phyloP scores from a whole-genome alignment of 2,113 vertebrate genomes.

The Sigmodon hispidus region DNA sequence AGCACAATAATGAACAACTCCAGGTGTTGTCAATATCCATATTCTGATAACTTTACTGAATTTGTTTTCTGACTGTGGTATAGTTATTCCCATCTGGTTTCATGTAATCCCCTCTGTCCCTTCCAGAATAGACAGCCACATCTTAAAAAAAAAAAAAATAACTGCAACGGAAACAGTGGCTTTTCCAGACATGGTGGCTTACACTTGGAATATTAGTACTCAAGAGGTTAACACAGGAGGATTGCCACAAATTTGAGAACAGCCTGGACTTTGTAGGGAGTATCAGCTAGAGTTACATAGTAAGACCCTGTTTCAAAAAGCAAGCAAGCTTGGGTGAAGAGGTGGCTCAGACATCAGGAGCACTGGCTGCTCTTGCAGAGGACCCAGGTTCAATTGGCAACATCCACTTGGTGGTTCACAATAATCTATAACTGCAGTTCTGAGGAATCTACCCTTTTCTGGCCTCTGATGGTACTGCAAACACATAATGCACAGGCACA shows the following conservation, averaged over 20 bases:
- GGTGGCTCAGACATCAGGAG: not conserved
- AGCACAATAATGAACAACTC: not conserved
- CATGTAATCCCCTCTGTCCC: not conserved
- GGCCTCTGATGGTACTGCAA: not conserved
- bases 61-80: constrained; percentile 29
- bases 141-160: not conserved
- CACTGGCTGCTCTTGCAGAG: not conserved
- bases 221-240: not conserved
- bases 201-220: not conserved
- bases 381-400: not conserved
- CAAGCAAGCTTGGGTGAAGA: not conserved
- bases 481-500: not conserved
- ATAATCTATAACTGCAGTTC: not conserved
- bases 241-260: not conserved
- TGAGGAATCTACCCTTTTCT: not conserved
- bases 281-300: not conserved
- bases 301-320: not conserved
- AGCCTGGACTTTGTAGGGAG: not conserved
- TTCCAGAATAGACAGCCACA: not conserved
- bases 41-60: constrained; percentile 22
- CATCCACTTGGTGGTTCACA: not conserved
- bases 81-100: not conserved
- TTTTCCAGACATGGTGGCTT: not conserved
- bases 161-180: not conserved
- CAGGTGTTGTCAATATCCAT: not conserved